A percentile compares a stretch with the other conserved stretches of the same genome.
Evolutionary conservation across 2,888 invertebrate species (phyloP).

Genomic region (Hyposoter dolosus): DNA sequence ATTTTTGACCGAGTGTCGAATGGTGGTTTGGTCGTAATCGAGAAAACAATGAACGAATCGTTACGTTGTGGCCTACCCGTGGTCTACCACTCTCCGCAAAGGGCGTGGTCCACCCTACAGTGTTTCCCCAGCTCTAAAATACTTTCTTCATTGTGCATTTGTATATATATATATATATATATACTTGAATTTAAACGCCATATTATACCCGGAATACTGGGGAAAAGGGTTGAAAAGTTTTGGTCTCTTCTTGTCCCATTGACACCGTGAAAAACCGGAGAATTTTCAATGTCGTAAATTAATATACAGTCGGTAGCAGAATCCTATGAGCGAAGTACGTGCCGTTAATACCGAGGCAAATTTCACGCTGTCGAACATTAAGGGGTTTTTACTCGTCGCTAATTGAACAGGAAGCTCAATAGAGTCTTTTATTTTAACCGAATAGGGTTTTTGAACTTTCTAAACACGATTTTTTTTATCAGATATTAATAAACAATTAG

Average conservation of each 20-base stretch:
- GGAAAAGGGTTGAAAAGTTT: conserved; percentile 56
- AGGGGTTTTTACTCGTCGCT: neutral
- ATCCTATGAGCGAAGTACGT: conserved; percentile 56
- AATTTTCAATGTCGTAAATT: conserved; percentile 66
- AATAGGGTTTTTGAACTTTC: neutral
- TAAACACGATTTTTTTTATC: neutral
- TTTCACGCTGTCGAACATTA: conserved; percentile 60
- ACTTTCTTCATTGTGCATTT: neutral
- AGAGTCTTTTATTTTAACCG: neutral
- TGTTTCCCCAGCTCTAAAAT: conserved; percentile 18
- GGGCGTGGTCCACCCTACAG: conserved; percentile 58
- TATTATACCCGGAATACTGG: conserved; percentile 40
- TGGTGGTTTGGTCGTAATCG: conserved; percentile 71
- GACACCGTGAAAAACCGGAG: conserved; percentile 25
- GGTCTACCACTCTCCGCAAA: conserved; percentile 43
- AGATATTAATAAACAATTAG: neutral
- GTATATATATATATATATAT: neutral
- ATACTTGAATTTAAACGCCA: conserved; percentile 10
- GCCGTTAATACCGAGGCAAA: conserved; percentile 37
- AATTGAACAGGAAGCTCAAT: conserved; percentile 1
- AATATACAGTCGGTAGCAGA: conserved; percentile 64
- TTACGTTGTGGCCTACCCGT: conserved; percentile 75
- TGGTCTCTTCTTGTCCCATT: conserved; percentile 6
- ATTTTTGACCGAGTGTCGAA: conserved; percentile 37
- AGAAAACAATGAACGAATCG: conserved; percentile 73